Evolutionary conservation across 1,140 invertebrate genomes (phyloP).

Genomic region (Drosophila albomicans): DNA sequence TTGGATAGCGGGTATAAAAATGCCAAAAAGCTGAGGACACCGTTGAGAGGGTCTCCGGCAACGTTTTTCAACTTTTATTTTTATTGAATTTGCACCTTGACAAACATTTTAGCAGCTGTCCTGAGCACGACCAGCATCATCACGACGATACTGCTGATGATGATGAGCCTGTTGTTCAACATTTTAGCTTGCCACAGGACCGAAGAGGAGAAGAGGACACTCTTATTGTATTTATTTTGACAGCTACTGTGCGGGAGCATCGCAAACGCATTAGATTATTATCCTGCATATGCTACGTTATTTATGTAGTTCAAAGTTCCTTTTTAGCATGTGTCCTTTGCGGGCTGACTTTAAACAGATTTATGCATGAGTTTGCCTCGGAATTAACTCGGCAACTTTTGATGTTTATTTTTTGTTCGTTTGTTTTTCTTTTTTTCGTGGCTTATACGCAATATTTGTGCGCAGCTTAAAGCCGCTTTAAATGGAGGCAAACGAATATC

Average conservation of each 20-base stretch:
- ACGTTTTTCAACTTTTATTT: constrained; percentile 40
- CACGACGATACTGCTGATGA: constrained; percentile 2
- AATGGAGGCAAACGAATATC: constrained; percentile 37
- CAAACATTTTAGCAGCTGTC: constrained; percentile 54
- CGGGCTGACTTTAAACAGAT: constrained; percentile 61
- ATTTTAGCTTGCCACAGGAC: constrained; percentile 1
- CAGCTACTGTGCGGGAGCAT: constrained; percentile 25
- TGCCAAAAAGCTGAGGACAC: constrained; percentile 26
- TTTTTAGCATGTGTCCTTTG: constrained; percentile 12
- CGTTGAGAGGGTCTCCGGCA: not conserved
- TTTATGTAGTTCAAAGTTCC: constrained; percentile 40
- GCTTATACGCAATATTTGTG: constrained; percentile 53
- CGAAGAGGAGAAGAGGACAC: not conserved
- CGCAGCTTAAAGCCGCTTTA: constrained; percentile 49
- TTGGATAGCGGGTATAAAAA: not conserved
- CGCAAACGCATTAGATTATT: constrained; percentile 43
- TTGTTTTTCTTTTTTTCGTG: constrained; percentile 35
- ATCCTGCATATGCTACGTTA: constrained; percentile 46
- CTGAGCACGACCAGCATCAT: not conserved
- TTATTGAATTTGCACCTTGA: constrained; percentile 59
- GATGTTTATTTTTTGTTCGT: constrained; percentile 27
- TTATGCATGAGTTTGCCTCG: constrained; percentile 63
- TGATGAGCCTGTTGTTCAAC: constrained; percentile 24
- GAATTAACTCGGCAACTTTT: constrained; percentile 10
- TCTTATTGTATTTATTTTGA: constrained; percentile 56